Evolutionary conservation across 2,888 invertebrate species (phyloP).

Genomic region (Tanaodytes sp.): DNA sequence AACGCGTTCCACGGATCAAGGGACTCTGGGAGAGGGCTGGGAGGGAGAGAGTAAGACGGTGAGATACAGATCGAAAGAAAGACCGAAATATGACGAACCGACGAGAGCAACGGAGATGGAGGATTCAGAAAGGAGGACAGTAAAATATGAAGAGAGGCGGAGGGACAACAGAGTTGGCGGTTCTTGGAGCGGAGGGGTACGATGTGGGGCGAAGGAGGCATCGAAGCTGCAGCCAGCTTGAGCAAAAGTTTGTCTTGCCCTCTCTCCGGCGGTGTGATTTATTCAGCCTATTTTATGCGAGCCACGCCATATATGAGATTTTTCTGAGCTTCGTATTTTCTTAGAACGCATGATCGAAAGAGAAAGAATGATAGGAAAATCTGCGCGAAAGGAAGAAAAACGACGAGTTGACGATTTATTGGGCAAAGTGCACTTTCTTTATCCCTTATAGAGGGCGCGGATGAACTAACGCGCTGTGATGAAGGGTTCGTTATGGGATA

Average conservation of each 20-base stretch:
- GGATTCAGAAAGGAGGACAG: background rate
- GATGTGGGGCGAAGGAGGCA: slow-evolving; percentile 40
- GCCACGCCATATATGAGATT: slow-evolving; percentile 67
- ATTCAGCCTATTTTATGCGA: slow-evolving; percentile 69
- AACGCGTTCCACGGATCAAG: slow-evolving; percentile 62
- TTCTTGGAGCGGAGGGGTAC: slow-evolving; percentile 29
- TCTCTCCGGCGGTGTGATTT: slow-evolving; percentile 61
- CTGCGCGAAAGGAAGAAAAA: slow-evolving; percentile 46
- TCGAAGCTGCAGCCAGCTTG: slow-evolving; percentile 57
- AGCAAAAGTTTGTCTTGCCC: slow-evolving; percentile 65
- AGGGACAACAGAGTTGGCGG: slow-evolving; percentile 32
- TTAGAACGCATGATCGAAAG: slow-evolving; percentile 55
- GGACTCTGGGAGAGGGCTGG: slow-evolving; percentile 24
- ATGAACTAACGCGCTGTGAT: slow-evolving; percentile 46
- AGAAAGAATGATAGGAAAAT: slow-evolving; percentile 54
- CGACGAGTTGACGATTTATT: slow-evolving; percentile 51
- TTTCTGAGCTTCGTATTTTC: slow-evolving; percentile 67
- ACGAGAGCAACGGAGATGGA: too few species aligned
- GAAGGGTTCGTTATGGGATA: slow-evolving; percentile 47
- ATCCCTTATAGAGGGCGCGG: slow-evolving; percentile 36
- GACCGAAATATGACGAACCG: too few species aligned
- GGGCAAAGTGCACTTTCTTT: slow-evolving; percentile 46
- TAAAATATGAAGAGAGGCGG: background rate
- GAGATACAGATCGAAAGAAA: slow-evolving; percentile 11
- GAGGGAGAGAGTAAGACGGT: too few species aligned